Percentiles rank a stretch among this genome's conserved stretches.
phyloP scores from a whole-genome alignment of 2,113 vertebrate genomes.

The Tupaia tana region DNA sequence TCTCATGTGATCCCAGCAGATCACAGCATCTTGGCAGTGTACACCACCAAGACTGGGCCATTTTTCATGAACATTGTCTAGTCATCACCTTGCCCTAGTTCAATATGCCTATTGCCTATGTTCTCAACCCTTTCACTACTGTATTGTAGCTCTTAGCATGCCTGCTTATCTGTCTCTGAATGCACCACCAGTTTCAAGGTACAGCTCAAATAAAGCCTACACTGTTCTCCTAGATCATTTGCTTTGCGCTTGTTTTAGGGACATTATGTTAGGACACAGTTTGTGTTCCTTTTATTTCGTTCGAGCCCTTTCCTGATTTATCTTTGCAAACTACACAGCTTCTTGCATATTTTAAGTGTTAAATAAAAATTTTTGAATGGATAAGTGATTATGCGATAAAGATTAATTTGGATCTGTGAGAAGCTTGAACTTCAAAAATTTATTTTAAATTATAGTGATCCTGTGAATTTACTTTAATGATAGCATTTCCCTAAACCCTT shows the following conservation, averaged over 20 bases:
- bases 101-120: neutral
- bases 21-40: too few species aligned
- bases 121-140: neutral
- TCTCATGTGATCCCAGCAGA: too few species aligned
- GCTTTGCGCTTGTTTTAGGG: neutral
- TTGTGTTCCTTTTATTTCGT: conserved; percentile 22
- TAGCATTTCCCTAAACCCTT: conserved; percentile 25
- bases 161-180: neutral
- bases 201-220: neutral
- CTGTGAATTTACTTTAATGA: conserved; percentile 28
- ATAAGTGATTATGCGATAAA: conserved; percentile 47
- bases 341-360: conserved; percentile 53
- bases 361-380: conserved; percentile 32
- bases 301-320: conserved; percentile 22
- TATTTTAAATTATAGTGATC: conserved; percentile 45
- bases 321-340: conserved; percentile 29
- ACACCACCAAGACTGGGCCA: too few species aligned
- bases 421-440: conserved; percentile 41
- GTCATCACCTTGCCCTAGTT: neutral
- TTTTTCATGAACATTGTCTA: neutral
- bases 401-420: conserved; percentile 54
- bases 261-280: neutral
- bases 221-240: neutral
- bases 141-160: neutral
- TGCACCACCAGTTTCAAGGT: neutral